Conservation (phyloP, 2,888 invertebrate species). For the Athalia circularis region DNA sequence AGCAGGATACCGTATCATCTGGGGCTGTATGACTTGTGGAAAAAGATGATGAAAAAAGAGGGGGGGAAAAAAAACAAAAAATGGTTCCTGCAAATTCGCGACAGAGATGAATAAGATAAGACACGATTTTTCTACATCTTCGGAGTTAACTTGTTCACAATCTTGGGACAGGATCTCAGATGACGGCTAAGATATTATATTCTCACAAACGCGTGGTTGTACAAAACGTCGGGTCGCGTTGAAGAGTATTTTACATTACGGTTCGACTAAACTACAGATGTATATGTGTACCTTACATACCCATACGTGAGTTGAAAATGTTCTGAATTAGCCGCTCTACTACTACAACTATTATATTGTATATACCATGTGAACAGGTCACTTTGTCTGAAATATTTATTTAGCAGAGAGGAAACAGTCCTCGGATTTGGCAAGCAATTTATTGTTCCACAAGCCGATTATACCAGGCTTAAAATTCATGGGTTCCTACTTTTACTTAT, state of each 20-base stretch:
- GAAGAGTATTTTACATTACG: background rate
- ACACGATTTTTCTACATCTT: slow-evolving; percentile 30
- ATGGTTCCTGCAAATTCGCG: slow-evolving; percentile 6
- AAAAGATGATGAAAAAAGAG: too few relatives aligned
- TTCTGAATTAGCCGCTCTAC: slow-evolving; percentile 27
- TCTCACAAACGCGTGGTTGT: too few relatives aligned
- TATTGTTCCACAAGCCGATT: slow-evolving; percentile 45
- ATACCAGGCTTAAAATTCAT: slow-evolving; percentile 40
- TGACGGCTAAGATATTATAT: slow-evolving; percentile 8
- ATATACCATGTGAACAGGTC: background rate
- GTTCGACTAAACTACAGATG: background rate
- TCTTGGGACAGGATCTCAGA: slow-evolving; percentile 38
- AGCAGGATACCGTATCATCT: too few relatives aligned
- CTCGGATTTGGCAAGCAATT: slow-evolving; percentile 29
- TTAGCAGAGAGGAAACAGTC: slow-evolving; percentile 31
- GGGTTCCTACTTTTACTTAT: slow-evolving; percentile 17
- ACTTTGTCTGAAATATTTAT: slow-evolving; percentile 42
- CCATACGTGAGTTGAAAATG: background rate
- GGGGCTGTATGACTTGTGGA: too few relatives aligned
- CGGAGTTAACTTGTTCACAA: slow-evolving; percentile 33
- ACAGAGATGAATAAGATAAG: slow-evolving; percentile 38
- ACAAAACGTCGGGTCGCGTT: too few relatives aligned
- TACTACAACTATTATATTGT: background rate
- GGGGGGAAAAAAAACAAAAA: too few relatives aligned
- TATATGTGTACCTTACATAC: background rate